Evolutionary conservation across 2,888 invertebrate species (phyloP), one percentile per base, ranked within the genome.

Genomic region (Gasteruption jaculator): DNA sequence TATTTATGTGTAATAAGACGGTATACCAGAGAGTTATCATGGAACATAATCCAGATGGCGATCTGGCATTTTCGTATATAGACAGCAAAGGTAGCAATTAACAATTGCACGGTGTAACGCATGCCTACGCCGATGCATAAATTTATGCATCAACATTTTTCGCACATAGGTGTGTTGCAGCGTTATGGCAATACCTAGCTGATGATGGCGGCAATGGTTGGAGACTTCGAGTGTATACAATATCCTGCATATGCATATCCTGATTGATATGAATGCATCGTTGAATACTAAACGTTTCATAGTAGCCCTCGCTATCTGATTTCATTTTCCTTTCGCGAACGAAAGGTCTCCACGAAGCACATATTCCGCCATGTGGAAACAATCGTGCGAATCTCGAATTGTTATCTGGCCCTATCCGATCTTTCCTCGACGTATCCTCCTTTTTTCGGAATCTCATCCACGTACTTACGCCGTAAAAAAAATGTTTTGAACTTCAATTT

Each of bases 251-350:
- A 68, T 66, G 62, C 65, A 65, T 66, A 62, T 54, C 47, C 41
- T 61, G 58, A 67, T 68, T 63, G 69, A 66, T 69, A 67, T 62
- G 61, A 66, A 68, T 63, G 68, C 68, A 68, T 60, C 60, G 66
- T 54, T 64, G 67, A 63, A 63, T 67, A 58, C 57, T 58, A 63
- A 66, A 61, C 60, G 61, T 53, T 51, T 52, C 54, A 48, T 46
- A 49, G 29, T 16, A 46, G 48, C 51, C 45, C 35, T 26, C 38
- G 53, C 52, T 66, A 64, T 68, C 63, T 57, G 65, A 68, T 68
- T 58, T 53, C 54, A 52, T 61, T 59, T 57, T 58, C 51, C 56
- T 57, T 63, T 57, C 55, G 56, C 49, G 51, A 52, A 56, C 55
- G 50, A 56, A 54, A 53, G 42, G 46, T 47, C 48, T 52, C 33